Evolutionary conservation across 2,113 vertebrate genomes (phyloP).

Genomic region (Miniopterus natalensis): DNA sequence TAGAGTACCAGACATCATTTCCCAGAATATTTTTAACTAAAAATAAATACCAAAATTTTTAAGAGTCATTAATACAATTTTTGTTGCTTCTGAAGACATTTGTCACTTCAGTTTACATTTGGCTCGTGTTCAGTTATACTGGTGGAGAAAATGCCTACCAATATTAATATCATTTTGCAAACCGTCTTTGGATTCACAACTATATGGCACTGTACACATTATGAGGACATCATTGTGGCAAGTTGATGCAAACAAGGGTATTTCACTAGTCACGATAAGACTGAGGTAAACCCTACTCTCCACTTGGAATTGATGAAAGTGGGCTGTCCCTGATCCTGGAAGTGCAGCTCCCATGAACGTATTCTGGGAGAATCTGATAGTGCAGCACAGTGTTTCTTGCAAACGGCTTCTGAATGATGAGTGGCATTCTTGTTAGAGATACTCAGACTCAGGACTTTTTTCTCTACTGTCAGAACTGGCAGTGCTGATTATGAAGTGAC

Average conservation of each 20-base stretch:
- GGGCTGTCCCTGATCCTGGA: rapidly evolving
- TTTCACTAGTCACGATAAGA: not conserved
- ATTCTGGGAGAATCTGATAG: not conserved
- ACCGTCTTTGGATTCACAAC: not conserved
- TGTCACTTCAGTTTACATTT: not conserved
- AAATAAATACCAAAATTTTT: not conserved
- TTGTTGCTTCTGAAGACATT: not conserved
- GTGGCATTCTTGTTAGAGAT: not conserved
- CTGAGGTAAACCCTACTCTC: too few species aligned
- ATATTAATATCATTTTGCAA: not conserved
- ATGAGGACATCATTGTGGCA: rapidly evolving
- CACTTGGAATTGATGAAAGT: not conserved
- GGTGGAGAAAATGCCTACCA: not conserved
- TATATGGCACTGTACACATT: too few species aligned
- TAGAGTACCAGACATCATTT: not conserved
- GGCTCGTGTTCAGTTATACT: not conserved
- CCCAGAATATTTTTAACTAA: not conserved
- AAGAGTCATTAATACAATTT: not conserved
- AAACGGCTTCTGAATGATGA: not conserved
- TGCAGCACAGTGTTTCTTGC: rapidly evolving
- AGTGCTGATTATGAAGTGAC: not conserved
- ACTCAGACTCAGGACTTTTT: not conserved
- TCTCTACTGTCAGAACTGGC: not conserved
- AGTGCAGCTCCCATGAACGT: rapidly evolving
- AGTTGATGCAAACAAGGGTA: too few species aligned